phyloP scores from a whole-genome alignment of 1,140 invertebrate genomes.

The Drosophila chauvacae region DNA sequence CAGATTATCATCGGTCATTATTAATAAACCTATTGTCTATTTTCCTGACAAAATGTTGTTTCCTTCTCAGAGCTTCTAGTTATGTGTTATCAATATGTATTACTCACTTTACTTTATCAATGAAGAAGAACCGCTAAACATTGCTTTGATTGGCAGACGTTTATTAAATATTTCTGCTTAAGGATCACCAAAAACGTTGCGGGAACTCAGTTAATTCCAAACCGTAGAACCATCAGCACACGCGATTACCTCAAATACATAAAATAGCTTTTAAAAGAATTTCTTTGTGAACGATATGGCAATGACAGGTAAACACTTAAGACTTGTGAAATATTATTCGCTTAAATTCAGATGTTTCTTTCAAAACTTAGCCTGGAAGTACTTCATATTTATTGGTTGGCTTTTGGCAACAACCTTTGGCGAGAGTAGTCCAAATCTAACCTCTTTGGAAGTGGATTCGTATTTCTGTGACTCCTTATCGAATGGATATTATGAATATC shows the following conservation, averaged over 20 bases:
- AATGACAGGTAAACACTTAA: slow-evolving; percentile 2
- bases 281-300: not conserved
- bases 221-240: not conserved
- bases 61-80: not conserved
- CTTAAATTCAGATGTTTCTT: not conserved
- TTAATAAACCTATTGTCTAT: slow-evolving; percentile 32
- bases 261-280: not conserved
- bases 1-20: slow-evolving; percentile 27
- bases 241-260: not conserved
- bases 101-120: slow-evolving; percentile 32
- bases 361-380: not conserved
- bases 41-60: slow-evolving; percentile 20
- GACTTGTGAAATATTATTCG: not conserved
- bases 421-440: not conserved
- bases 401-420: not conserved
- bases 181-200: slow-evolving; percentile 18
- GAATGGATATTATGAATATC: slow-evolving; percentile 50
- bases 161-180: slow-evolving; percentile 14
- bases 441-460: not conserved
- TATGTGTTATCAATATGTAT: slow-evolving; percentile 26
- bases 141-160: slow-evolving; percentile 12
- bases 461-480: slow-evolving; percentile 14
- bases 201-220: slow-evolving; percentile 20
- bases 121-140: slow-evolving; percentile 6
- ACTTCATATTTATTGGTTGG: not conserved